Evolutionary conservation across 1,140 invertebrate species (phyloP), one percentile per base, ranked within the genome.

Genomic region (Pinna nobilis): DNA sequence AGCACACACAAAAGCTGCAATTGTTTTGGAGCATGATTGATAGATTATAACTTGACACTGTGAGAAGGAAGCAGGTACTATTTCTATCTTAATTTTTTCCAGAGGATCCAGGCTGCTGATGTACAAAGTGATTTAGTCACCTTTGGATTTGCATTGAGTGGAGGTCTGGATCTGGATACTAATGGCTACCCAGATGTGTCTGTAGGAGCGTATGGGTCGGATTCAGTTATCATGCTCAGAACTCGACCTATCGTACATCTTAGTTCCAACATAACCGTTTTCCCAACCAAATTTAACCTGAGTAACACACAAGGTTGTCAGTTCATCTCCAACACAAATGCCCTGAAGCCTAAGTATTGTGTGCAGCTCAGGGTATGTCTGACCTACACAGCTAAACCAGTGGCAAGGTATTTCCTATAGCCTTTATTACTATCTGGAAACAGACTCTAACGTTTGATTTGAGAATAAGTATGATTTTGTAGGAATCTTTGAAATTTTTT

Each of bases 201-300:
- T 37, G 85, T 89, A 4, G 88, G 88, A 28, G 77, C 86, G 1
- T 87, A 83, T 51, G 81, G 80, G 23, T 82, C 79, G 7, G 76
- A 82, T 30, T 76, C 71, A 47, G 79, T 80, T 4, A 67, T 81
- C 18, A 57, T 88, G 20, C 59, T 89, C 9, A 94, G 95, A 81
- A 92, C 97, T 0, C 92, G 95, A 44, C 97, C 97, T 0, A 96
- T 99, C 39, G 72, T 83, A 0, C 77, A 71, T 23, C 71, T 85
- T 11, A 49, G 41, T 11, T 50, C 82, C 0, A 68, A 49, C 7
- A 28, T 83, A 0, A 74, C 61, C 28, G 53, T 81, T 0, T 41
- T 6, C 1, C 83, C 83, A 6, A 63, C 32, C 3, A 76, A 74
- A 28, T 67, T 82, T 33, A 76, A 85, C 41, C 47, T 83, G 7